phyloP scores from a whole-genome alignment of 2,888 invertebrate species.

The Limnephilus auricula region DNA sequence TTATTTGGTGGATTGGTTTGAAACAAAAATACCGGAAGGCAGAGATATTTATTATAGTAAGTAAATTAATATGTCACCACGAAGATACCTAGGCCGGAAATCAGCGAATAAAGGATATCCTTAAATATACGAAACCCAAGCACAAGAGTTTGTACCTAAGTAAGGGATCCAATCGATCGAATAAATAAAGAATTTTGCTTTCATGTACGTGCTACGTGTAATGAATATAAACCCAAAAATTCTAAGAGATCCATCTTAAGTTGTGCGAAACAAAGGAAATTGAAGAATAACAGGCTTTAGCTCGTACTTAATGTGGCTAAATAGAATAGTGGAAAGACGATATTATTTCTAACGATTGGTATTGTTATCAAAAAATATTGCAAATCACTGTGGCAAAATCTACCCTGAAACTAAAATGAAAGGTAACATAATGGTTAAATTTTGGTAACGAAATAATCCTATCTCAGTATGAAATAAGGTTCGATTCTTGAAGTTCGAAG shows the following conservation, averaged over 20 bases:
- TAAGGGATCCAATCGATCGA: not conserved
- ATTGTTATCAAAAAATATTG: not conserved
- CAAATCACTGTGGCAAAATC: not conserved
- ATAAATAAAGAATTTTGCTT: not conserved
- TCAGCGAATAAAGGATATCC: not conserved
- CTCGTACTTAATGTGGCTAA: not conserved
- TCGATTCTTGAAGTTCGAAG: constrained; percentile 31
- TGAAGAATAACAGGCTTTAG: not conserved
- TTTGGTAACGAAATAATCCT: not conserved
- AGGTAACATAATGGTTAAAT: too few relatives aligned
- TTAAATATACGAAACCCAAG: not conserved
- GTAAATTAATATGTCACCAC: not conserved
- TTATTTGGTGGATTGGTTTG: not conserved
- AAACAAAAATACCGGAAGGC: not conserved
- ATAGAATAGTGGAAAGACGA: not conserved
- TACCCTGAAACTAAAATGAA: not conserved
- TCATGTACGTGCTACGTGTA: not conserved
- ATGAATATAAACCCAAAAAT: constrained; percentile 1
- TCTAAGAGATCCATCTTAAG: not conserved
- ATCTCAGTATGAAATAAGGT: not conserved
- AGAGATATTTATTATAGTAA: not conserved
- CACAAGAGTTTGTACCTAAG: not conserved
- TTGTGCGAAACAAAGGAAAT: not conserved
- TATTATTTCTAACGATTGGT: not conserved
- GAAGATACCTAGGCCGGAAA: not conserved